Base-by-base conservation (phyloP, 2,888 invertebrate genomes). In the Orchesellides sinensis region DNA sequence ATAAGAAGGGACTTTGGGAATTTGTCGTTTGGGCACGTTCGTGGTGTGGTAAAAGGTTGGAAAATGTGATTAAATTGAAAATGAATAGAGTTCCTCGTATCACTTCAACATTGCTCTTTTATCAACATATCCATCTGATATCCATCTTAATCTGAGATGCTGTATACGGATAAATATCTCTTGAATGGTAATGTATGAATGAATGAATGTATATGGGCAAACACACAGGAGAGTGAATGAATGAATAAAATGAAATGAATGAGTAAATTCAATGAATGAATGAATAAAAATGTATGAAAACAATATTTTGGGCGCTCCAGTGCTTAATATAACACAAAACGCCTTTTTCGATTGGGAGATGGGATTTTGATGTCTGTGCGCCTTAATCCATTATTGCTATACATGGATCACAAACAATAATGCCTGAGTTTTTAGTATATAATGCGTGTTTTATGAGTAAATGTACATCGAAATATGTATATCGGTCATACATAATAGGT, bases 11-110 rank as follows among this genome's bases (percentile, higher is more conserved):
- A 74, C 63, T 49, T 74, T 49, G 75, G 78, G 78, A 78, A 78
- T 78, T 78, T 69, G 78, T 78, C 70, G 70, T 78, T 78, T 70
- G 78, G 69, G 78, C 78, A 78, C 78, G 78, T 77, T 68, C 61
- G 78, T 78, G 70, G 78, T 84, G 87, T 85, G 83, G 84, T 84
- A 84, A 84, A 84, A 84, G 87, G 80, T 63, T 70, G 68, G 83
- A 81, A 56, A 79, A 84, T 83, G 81, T 82, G 86, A 84, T 86
- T 86, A 86, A 83, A 83, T 81, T 81, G 77, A 74, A 69, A 84
- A 66, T 47, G 80, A 84, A 69, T 74, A 59, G 78, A 78, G 78
- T 68, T 17, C 14, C 32, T 0, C 59, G 23, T 56, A 56, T 77
- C 77, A 66, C 56, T 56, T 66, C 27, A 65, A 66, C 65, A 47